Evolutionary conservation across 1,140 invertebrate species (phyloP).

Genomic region (Leptopilina boulardi): DNA sequence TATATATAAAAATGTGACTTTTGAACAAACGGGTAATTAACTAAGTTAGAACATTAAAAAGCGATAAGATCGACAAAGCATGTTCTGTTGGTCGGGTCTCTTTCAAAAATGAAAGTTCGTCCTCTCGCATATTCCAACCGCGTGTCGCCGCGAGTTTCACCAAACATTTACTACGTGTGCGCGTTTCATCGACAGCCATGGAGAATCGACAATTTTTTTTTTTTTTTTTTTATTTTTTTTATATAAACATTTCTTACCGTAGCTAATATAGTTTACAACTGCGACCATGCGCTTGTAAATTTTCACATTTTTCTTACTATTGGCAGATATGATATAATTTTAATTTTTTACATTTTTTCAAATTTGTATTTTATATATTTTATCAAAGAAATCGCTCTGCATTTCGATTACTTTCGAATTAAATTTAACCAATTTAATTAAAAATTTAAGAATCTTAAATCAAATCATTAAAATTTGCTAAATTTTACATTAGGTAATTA

Average conservation of each 20-base stretch:
- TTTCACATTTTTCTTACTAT: no score
- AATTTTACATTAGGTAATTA: no score
- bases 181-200: slow-evolving; percentile 12
- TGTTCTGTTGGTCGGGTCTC: slow-evolving; percentile 12
- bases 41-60: slow-evolving; percentile 26
- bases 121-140: slow-evolving; percentile 65
- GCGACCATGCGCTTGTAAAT: not conserved
- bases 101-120: slow-evolving; percentile 65
- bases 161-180: slow-evolving; percentile 54
- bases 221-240: no score
- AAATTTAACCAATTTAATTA: no score
- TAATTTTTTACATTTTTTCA: no score
- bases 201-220: slow-evolving; percentile 34
- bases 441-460: no score
- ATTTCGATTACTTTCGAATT: no score
- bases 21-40: slow-evolving; percentile 18
- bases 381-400: no score
- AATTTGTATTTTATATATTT: no score
- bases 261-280: not conserved
- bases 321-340: no score
- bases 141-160: slow-evolving; percentile 66
- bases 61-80: slow-evolving; percentile 20
- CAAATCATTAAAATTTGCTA: no score
- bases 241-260: not conserved
- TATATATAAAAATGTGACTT: not conserved